Base-by-base conservation (phyloP, 2,888 invertebrate species). In the Pseudoips prasinana region DNA sequence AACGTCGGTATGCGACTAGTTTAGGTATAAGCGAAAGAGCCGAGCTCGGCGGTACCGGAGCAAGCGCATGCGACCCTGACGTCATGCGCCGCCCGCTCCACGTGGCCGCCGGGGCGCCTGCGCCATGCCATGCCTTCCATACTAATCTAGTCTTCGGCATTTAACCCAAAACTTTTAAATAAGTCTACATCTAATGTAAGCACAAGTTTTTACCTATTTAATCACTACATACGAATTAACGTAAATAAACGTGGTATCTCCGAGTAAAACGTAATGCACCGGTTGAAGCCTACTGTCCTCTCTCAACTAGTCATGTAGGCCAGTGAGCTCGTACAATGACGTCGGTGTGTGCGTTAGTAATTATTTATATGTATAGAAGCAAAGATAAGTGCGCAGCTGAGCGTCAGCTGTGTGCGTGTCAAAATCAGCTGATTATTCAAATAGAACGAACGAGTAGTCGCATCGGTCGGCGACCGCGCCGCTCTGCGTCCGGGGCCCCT, bases 391-490 rank as follows among this genome's bases (percentile, higher is more conserved):
- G 70, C 72, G 76, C 78, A 78, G 72, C 64, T 54, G 67, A 67
- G 76, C 73, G 80, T 84, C 87, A 86, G 88, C 88, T 86, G 86
- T 83, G 81, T 73, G 69, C 82, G 86, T 85, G 88, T 89, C 89
- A 89, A 85, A 89, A 89, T 88, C 89, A 89, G 89, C 89, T 89
- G 89, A 88, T 88, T 86, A 89, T 86, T 86, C 86, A 88, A 88
- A 89, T 88, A 88, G 83, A 83, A 81, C 78, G 77, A 77, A 73
- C 75, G 68, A 72, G 71, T 65, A 68, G 70, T 67, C 69, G 70
- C 68, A 59, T 63, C 78, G 81, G 78, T 80, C 83, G 79, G 67
- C 80, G 81, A 76, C 76, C 81, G 78, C 64, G 58, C 57, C 52
- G 46, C 56, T 40, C 46, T 33, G 44, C 38, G 46, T 42, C 41